These are phyloP conservation scores for Pseudorasbora parva DNA, from an alignment of 2,113 vertebrate species.

Conservation along the genomic window DNA sequence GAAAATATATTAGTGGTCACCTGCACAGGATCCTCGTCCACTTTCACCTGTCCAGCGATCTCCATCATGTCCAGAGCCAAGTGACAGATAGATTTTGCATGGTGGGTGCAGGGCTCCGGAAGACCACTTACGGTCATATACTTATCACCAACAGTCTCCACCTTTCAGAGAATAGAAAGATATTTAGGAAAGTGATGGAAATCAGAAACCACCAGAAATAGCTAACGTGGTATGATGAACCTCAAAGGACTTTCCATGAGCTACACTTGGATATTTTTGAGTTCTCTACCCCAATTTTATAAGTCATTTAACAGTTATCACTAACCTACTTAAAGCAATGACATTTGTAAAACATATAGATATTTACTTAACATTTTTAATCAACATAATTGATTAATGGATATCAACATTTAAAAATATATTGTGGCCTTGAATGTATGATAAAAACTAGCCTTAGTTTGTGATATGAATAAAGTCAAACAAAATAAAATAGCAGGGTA, in stretches of 20 bases:
- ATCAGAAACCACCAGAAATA: neutral
- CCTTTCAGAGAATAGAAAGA: slow-evolving; percentile 71
- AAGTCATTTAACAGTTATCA: neutral
- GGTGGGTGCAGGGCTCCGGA: slow-evolving; percentile 95
- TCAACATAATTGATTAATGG: neutral
- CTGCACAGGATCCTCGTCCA: slow-evolving; percentile 94
- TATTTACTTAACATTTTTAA: neutral
- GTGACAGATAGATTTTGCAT: slow-evolving; percentile 95
- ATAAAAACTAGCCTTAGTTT: neutral
- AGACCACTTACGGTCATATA: slow-evolving; percentile 99
- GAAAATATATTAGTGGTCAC: slow-evolving; percentile 69
- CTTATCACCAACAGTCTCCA: slow-evolving; percentile 98
- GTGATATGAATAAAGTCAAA: neutral
- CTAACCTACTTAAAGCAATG: neutral
- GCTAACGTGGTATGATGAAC: neutral
- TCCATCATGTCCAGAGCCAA: slow-evolving; percentile 98
- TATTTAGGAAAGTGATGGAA: neutral
- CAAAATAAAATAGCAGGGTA: slow-evolving; percentile 13
- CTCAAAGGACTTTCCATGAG: neutral
- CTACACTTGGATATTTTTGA: neutral
- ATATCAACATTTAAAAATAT: neutral
- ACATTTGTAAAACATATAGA: neutral
- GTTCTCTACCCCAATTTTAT: neutral
- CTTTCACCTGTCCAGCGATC: slow-evolving; percentile 96
- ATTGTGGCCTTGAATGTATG: neutral